Conservation (phyloP, 53 echinoderm and acorn worm species). For the Hippasteria phrygiana region DNA sequence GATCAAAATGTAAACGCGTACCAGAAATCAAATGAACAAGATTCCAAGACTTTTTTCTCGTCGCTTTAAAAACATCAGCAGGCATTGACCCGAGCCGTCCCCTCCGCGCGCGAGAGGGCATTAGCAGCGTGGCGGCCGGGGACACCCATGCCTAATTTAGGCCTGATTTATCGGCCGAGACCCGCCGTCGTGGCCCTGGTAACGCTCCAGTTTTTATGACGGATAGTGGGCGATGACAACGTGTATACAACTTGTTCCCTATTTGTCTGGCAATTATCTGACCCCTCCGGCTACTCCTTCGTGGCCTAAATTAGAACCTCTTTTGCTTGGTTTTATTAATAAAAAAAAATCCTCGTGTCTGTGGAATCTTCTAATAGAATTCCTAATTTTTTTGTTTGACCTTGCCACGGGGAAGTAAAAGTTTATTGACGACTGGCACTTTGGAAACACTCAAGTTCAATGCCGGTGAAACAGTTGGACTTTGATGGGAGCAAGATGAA, state of each 20-base stretch:
- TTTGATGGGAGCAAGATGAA: constrained; percentile 19
- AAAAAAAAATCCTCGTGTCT: not conserved
- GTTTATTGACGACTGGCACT: constrained; percentile 8
- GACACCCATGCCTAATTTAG: constrained; percentile 55
- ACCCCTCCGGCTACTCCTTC: not conserved
- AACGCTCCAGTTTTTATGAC: constrained; percentile 54
- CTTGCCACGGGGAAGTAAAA: not conserved
- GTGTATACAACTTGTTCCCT: constrained; percentile 63
- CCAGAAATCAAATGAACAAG: not conserved
- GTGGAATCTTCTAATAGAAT: not conserved
- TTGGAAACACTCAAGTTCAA: constrained; percentile 23
- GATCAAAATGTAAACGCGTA: no score
- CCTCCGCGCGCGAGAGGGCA: not conserved
- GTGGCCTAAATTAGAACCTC: no score
- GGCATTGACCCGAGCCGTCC: constrained; percentile 23
- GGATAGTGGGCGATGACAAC: constrained; percentile 51
- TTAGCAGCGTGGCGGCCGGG: not conserved
- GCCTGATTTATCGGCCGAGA: constrained; percentile 55
- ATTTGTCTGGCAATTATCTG: constrained; percentile 5
- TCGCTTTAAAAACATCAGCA: not conserved
- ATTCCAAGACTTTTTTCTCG: not conserved
- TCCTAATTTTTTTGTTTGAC: not conserved
- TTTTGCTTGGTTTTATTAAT: constrained; percentile 5
- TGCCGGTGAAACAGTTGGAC: constrained; percentile 22
- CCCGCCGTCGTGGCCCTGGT: constrained; percentile 50